A percentile compares a stretch with the other conserved stretches of the same genome.
These are phyloP conservation scores for Naso thynnoides DNA, from an alignment of 2,797 vertebrate species.

Conservation along the genomic window DNA sequence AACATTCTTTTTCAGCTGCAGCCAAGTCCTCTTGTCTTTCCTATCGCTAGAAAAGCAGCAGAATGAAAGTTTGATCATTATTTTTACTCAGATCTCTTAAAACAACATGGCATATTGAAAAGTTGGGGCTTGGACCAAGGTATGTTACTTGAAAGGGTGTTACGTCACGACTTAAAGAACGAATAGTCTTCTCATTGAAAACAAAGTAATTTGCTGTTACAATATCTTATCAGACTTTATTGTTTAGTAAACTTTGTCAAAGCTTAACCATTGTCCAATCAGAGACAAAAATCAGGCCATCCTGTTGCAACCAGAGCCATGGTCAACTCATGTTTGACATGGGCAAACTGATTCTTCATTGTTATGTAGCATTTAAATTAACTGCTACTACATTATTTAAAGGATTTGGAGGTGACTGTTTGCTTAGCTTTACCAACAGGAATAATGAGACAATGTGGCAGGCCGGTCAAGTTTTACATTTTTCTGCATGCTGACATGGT, in stretches of 20 bases:
- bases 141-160: too few relatives aligned
- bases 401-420: not conserved
- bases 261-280: slow-evolving; percentile 17
- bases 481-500: not conserved
- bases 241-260: not conserved
- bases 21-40: too few relatives aligned
- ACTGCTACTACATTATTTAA: not conserved
- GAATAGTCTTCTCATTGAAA: slow-evolving; percentile 2
- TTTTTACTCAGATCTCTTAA: too few relatives aligned
- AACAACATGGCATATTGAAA: too few relatives aligned
- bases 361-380: not conserved
- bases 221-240: not conserved
- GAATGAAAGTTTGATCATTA: too few relatives aligned
- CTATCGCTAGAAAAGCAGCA: too few relatives aligned
- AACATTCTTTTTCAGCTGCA: too few relatives aligned
- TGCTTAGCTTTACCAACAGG: not conserved
- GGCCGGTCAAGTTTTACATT: not conserved
- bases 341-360: slow-evolving; percentile 23
- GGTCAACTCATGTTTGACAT: not conserved
- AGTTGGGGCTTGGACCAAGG: too few relatives aligned
- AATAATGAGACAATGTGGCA: not conserved
- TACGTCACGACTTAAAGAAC: too few relatives aligned
- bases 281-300: not conserved
- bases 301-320: not conserved
- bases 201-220: not conserved